Conservation (phyloP, 2,113 vertebrate genomes). For the Sus scrofa region T2T-Sscrofa CM000822.6:78803001-78803500, state of each 20-base stretch:
- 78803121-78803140: conserved; percentile 33
- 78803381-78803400: background rate
- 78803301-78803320: background rate
- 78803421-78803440: background rate
- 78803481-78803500: background rate
- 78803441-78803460: background rate
- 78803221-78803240: conserved; percentile 43
- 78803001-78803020: background rate
- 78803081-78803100: background rate
- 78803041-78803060: fast-evolving
- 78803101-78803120: background rate
- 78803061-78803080: fast-evolving
- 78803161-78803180: background rate
- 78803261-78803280: conserved; percentile 30
- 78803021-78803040: fast-evolving
- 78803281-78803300: background rate
- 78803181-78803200: background rate
- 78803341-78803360: background rate
- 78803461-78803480: background rate
- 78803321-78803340: background rate
- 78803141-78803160: background rate
- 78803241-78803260: background rate
- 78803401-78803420: background rate
- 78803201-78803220: background rate
- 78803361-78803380: background rate